Base-by-base conservation (phyloP, 2,888 invertebrate genomes). In the Trichopoda pennipes region DNA sequence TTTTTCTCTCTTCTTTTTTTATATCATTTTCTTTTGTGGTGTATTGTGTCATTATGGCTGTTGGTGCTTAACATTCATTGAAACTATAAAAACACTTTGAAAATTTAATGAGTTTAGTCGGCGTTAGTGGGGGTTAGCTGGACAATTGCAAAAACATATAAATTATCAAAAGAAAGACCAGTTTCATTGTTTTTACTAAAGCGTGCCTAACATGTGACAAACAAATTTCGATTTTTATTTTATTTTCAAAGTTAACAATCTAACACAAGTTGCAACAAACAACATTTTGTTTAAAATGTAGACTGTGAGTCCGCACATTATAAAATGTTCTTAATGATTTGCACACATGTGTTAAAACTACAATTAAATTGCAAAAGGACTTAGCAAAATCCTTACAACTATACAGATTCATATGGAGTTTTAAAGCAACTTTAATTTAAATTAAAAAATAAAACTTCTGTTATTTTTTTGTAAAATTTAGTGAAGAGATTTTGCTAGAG, bases 191-290 rank as follows among this genome's bases (percentile, higher is more conserved):
- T 63, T 63, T 42, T 9, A 17, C 1, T 32, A 63, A 64, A 73
- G 73, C 63, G 73, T 77, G 81, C 58, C 58, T 17, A 74, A 69
- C 77, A 77, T 81, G 73, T 74, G 69, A 64, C 77, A 66, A 12
- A 28, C 47, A 70, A 28, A 56, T 42, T 79, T 66, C 42, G 32
- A 53, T 61, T 53, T 72, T 61, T n/a, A 9, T 42, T 42, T 28
- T n/a, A 44, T 63, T 49, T 63, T 73, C 63, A 55, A 44, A 44
- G 6, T 19, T 42, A 61, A 55, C 4, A 28, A 28, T 28, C 28
- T 28, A 28, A 28, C 28, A 28, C 28, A 8, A 28, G 10, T 51
- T 60, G 38, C 17, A 38, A 51, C 9, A 70, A 58, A 32, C 23
- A 21, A 16, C 1, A 16, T 7, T 56, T 69, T 44, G 35, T 21